Percentiles rank a stretch among this genome's conserved stretches.
Conservation (phyloP, 2,797 vertebrate species). For the Danio jaintianensis region DNA sequence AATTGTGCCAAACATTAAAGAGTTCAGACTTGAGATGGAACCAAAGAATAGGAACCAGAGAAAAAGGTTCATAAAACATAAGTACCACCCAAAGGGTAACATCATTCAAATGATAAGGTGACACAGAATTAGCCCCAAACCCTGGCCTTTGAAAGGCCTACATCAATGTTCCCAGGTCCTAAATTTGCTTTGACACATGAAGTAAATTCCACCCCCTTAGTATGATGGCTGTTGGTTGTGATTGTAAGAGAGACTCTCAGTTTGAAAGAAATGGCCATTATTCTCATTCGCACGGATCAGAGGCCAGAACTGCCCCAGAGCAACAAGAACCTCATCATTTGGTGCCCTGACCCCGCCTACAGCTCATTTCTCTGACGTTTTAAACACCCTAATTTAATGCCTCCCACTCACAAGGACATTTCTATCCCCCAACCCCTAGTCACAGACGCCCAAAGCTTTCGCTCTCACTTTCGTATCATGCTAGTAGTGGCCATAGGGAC, state of each 20-base stretch:
- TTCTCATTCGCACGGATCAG: slow-evolving; percentile 27
- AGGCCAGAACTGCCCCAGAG: slow-evolving; percentile 32
- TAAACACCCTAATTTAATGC: slow-evolving; percentile 70
- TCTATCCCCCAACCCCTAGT: slow-evolving; percentile 13
- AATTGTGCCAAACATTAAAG: background rate
- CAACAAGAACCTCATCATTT: slow-evolving; percentile 50
- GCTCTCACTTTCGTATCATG: background rate
- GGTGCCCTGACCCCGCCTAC: slow-evolving; percentile 68
- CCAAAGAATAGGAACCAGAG: background rate
- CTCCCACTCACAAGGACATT: slow-evolving; percentile 5
- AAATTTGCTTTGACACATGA: slow-evolving; percentile 36
- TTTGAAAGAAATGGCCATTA: slow-evolving; percentile 31
- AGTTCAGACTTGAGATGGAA: background rate
- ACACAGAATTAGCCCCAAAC: slow-evolving; percentile 9
- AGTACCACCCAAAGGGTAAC: background rate
- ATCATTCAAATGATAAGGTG: slow-evolving; percentile 23
- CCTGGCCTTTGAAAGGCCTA: background rate
- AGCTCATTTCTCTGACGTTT: slow-evolving; percentile 70
- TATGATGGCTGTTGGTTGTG: slow-evolving; percentile 22
- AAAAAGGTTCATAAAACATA: slow-evolving; percentile 13
- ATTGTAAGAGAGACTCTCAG: background rate
- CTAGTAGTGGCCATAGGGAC: background rate
- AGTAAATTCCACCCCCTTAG: slow-evolving; percentile 11
- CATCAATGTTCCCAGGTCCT: slow-evolving; percentile 28
- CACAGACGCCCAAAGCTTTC: background rate